Base-by-base conservation (phyloP, 2,113 vertebrate species). In the Pterocles gutturalis region DNA sequence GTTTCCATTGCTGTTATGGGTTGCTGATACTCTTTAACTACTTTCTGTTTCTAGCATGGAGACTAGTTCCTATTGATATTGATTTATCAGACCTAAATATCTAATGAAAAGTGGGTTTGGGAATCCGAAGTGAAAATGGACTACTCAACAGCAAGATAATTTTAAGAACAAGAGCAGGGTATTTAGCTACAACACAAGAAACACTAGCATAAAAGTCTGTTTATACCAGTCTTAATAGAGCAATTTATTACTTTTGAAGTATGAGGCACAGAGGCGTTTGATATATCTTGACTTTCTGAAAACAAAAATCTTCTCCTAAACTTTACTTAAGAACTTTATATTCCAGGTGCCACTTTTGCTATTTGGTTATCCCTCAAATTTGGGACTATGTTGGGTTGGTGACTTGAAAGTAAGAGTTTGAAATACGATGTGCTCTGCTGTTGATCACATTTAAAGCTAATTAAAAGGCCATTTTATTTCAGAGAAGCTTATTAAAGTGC, bases 371-470 rank as follows among this genome's bases (percentile, higher is more conserved):
- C 71, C 73, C 72, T 93, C 71, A 71, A 69, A 93, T n/a, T 43
- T 95, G 70, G 96, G 49, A 64, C 69, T 83, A 28, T 77, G 20
- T 43, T 93, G 43, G 16, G 14, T 5, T 76, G 9, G 43, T 57
- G 79, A 80, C 79, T 92, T 95, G 75, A 95, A 93, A 67, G 46
- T 41, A 93, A 77, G 86, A 76, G 58, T 85, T 83, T 86, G 77
- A 96, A 94, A 82, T 93, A 60, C 29, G 60, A 33, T 72, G 22
- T 88, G 48, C 65, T 92, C 53, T 48, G 85, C 94, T 96, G 70
- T 33, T 96, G 92, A 94, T 90, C 83, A 96, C 70, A 94, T 96
- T 96, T 96, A 72, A 92, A 96, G 54, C 28, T 77, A 85, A 93
- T 91, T 85, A 79, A 92, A 89, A 72, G 34, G 57, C 9, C 60